These are phyloP conservation scores for Equus przewalskii DNA, from an alignment of 2,113 vertebrate genomes.

Conservation along the genomic window DNA sequence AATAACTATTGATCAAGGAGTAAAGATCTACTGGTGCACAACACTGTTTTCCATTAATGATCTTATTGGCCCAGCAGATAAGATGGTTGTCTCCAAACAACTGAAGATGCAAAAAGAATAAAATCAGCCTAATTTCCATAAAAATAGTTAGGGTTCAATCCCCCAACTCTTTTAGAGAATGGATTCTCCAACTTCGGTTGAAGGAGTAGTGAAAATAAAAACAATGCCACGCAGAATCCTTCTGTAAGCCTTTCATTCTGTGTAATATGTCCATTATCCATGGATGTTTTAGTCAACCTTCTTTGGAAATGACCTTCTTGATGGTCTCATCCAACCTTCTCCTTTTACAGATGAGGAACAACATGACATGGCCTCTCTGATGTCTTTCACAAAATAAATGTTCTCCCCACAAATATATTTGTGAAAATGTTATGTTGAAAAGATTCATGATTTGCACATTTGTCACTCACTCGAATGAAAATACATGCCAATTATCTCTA, in stretches of 20 bases:
- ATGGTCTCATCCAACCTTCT: not conserved
- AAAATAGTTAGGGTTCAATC: slow-evolving; percentile 24
- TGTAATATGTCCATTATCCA: not conserved
- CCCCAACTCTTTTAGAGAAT: not conserved
- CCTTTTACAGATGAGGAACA: slow-evolving; percentile 16
- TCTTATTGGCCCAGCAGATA: slow-evolving; percentile 85
- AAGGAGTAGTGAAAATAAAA: slow-evolving; percentile 66
- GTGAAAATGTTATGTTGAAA: not conserved
- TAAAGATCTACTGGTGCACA: slow-evolving; percentile 85
- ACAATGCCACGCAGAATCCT: accelerated
- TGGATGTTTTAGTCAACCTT: slow-evolving; percentile 22
- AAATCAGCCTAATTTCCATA: not conserved
- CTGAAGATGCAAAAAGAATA: slow-evolving; percentile 63
- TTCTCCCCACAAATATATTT: not conserved
- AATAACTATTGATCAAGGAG: slow-evolving; percentile 92
- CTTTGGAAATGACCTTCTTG: slow-evolving; percentile 26
- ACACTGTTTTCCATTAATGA: slow-evolving; percentile 88
- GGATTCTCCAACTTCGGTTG: slow-evolving; percentile 43
- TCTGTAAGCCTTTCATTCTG: not conserved
- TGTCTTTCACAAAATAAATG: slow-evolving; percentile 49
- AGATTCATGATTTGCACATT: slow-evolving; percentile 22
- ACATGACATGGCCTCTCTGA: not conserved
- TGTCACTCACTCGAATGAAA: slow-evolving; percentile 61
- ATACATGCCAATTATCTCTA: slow-evolving; percentile 46
- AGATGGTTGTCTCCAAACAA: slow-evolving; percentile 82